These are phyloP conservation scores for Brachionus calyciflorus DNA, from an alignment of 1,140 invertebrate species.

Conservation along the genomic window DNA sequence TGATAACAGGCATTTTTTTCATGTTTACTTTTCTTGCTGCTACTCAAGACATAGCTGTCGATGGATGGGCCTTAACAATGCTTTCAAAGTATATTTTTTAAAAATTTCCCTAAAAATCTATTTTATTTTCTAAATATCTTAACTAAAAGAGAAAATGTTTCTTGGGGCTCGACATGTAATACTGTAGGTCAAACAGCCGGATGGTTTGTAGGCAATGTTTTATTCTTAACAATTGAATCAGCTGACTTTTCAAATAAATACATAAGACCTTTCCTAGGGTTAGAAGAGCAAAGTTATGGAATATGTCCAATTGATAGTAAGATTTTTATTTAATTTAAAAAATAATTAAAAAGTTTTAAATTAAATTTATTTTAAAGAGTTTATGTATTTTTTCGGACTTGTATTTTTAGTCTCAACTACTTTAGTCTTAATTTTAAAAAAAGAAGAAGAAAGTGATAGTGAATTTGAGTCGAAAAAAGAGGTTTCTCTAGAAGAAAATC, in stretches of 20 bases:
- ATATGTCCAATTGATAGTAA: constrained; percentile 43
- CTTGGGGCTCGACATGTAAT: constrained; percentile 97
- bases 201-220: constrained; percentile 92
- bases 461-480: constrained; percentile 42
- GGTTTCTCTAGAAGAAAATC: neutral
- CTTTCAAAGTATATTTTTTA: constrained; percentile 62
- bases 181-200: constrained; percentile 98
- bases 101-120: neutral
- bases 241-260: constrained; percentile 69
- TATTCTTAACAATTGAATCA: constrained; percentile 94
- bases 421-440: constrained; percentile 81
- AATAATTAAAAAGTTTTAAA: neutral
- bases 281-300: neutral
- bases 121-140: constrained; percentile 30
- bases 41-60: constrained; percentile 98
- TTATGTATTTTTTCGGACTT: constrained; percentile 57
- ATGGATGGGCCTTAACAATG: constrained; percentile 99
- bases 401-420: constrained; percentile 86
- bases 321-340: neutral
- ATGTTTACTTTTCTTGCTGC: constrained; percentile 83
- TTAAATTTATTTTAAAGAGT: neutral
- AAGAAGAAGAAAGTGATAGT: constrained; percentile 66
- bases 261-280: constrained; percentile 5
- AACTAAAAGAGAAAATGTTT: constrained; percentile 76
- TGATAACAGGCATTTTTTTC: constrained; percentile 77